Percentiles rank a stretch among this genome's conserved stretches.
Evolutionary conservation across 1,140 invertebrate genomes (phyloP).

Genomic region (Drosophila pallidifrons): DNA sequence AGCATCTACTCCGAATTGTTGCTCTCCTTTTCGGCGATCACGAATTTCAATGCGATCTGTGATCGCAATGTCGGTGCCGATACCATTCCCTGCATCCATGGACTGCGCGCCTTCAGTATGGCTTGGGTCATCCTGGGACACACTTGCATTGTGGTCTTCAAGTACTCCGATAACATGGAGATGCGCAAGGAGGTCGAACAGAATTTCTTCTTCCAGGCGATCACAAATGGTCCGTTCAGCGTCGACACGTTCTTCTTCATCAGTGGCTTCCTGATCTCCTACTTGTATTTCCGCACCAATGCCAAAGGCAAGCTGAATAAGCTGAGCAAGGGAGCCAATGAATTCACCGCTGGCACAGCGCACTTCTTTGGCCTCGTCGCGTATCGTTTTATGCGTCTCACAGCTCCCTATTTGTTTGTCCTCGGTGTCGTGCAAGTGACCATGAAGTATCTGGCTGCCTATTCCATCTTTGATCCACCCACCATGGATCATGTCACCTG

Average conservation of each 20-base stretch:
- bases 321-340: constrained; percentile 89
- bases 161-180: constrained; percentile 94
- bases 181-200: constrained; percentile 91
- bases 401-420: constrained; percentile 93
- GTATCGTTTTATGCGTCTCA: constrained; percentile 93
- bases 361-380: constrained; percentile 92
- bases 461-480: constrained; percentile 93
- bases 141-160: constrained; percentile 93
- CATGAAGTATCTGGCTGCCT: constrained; percentile 93
- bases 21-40: constrained; percentile 91
- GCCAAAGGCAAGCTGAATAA: constrained; percentile 92
- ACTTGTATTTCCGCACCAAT: constrained; percentile 93
- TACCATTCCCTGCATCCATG: constrained; percentile 93
- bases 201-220: constrained; percentile 92
- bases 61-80: constrained; percentile 91
- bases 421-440: constrained; percentile 91
- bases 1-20: constrained; percentile 89
- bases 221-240: constrained; percentile 94
- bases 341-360: constrained; percentile 89
- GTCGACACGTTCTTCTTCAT: constrained; percentile 96
- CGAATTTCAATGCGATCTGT: constrained; percentile 91
- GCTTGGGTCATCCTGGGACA: constrained; percentile 97
- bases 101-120: constrained; percentile 94
- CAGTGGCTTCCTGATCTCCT: constrained; percentile 92
- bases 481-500: constrained; percentile 92